Evolutionary conservation across 2,113 vertebrate species (phyloP), one percentile per base, ranked within the genome.

Genomic region (Falcunculus frontatus): DNA sequence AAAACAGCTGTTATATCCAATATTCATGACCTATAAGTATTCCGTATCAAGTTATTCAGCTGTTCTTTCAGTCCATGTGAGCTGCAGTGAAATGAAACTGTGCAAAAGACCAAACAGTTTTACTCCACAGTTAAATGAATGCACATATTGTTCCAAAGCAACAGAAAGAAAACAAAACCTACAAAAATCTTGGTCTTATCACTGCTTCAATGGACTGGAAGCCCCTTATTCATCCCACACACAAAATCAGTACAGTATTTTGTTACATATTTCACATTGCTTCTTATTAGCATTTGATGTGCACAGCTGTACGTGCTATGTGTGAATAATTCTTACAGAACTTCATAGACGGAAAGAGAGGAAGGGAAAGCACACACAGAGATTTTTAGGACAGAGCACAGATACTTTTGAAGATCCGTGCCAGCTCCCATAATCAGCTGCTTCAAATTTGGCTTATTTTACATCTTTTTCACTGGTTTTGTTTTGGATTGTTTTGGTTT

Each of bases 11-110:
- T 97, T 98, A 93, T 77, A 96, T 96, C 95, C 91, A 90, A 96
- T 96, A 97, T 98, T 95, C 90, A 89, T 87, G 93, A 97, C 96
- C 95, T 97, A 84, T 95, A 95, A 77, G 68, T 94, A 96, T 96
- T 95, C 93, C 93, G 62, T 97, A 97, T 97, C 94, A 92, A 95
- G 96, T 95, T 97, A 95, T 97, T 96, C 98, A 98, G 97, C 97
- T 98, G 97, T 96, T 97, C 91, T 93, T 97, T 97, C 93, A 67
- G 89, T 81, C 91, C 81, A 63, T 93, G 60, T 80, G 67, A 78
- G 94, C 86, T 97, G 62, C 95, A 95, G 93, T 35, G 78, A 95
- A 96, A 97, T 89, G 44, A 91, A 90, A 84, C 68, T 74, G 47
- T 59, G 75, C 88, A 94, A 91, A 95, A 92, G 64, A 67, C 42